Base-by-base conservation (phyloP, 2,888 invertebrate genomes). In the Argyra leucocephala region DNA sequence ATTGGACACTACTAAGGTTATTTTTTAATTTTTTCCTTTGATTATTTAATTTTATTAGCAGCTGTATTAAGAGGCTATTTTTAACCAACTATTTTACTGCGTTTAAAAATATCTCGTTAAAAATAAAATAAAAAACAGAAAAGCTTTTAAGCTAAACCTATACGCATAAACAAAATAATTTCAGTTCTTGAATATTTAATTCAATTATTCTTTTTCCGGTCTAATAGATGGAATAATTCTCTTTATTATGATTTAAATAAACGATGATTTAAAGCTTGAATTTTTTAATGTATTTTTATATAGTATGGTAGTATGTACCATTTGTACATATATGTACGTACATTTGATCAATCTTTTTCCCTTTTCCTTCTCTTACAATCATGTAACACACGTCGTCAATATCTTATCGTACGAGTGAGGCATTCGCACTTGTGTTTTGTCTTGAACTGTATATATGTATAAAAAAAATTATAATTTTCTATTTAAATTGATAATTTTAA, bases 91-190 rank as follows among this genome's bases (percentile, higher is more conserved):
- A 48, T 48, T 48, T n/a, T 48, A 48, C 48, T 48, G 48, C n/a
- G 48, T 48, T 48, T 48, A 48, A 48, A 48, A 48, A 48, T 48
- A 48, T 48, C 48, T 48, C 15, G n/a, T 31, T 31, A 4, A 6
- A 31, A 31, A 31, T 10, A 31, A 31, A 31, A 26, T 6, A 26
- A 6, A 26, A 26, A 26, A 26, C 4, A 26, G 9, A n/a, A 37
- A 12, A 18, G 18, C 15, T 48, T n/a, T 31, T 48, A 48, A 48
- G 48, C 48, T 48, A 48, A 48, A 48, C 48, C 48, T 48, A n/a
- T 48, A 48, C 48, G 48, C 48, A 48, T 48, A 48, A 48, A 48
- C n/a, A 48, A 48, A 48, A 48, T 48, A 48, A 48, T 48, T 48
- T 48, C 15, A 48, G 48, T 18, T 48, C n/a, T 48, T 18, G n/a